Evolutionary conservation across 2,888 invertebrate genomes (phyloP).

Genomic region (Trypoxylon attenuatum): DNA sequence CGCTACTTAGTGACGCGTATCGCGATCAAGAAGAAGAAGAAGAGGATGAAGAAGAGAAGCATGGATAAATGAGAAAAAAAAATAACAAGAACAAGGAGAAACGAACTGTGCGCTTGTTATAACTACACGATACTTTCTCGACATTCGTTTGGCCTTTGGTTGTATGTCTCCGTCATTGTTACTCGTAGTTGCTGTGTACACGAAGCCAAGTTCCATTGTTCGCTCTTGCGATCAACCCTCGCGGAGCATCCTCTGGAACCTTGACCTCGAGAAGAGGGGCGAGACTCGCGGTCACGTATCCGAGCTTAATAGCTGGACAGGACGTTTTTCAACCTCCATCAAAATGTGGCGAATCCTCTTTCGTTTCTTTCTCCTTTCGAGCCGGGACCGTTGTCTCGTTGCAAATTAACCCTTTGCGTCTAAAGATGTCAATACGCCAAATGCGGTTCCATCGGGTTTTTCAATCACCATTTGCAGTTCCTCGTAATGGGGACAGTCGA

Average conservation of each 20-base stretch:
- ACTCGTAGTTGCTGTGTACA: background rate
- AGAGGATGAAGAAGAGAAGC: constrained; percentile 28
- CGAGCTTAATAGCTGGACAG: too few species aligned
- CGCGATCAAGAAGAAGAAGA: constrained; percentile 49
- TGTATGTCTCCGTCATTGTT: too few species aligned
- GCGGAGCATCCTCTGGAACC: background rate
- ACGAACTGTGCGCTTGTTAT: background rate
- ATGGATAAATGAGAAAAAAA: background rate
- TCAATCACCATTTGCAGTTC: background rate
- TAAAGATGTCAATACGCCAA: too few species aligned
- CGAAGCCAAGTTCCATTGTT: background rate
- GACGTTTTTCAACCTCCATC: too few species aligned
- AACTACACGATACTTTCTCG: background rate
- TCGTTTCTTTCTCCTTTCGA: background rate
- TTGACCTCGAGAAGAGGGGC: background rate
- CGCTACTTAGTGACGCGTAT: constrained; percentile 55
- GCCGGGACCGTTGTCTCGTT: background rate
- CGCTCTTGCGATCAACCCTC: background rate
- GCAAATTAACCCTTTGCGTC: too few species aligned
- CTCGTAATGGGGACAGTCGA: too few species aligned
- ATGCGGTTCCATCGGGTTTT: too few species aligned
- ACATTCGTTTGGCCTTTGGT: background rate
- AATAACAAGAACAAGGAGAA: constrained; percentile 1
- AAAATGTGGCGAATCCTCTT: constrained; percentile 11
- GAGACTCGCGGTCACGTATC: too few species aligned